phyloP scores from a whole-genome alignment of 2,797 vertebrate genomes.

The Capromys pilorides region DNA sequence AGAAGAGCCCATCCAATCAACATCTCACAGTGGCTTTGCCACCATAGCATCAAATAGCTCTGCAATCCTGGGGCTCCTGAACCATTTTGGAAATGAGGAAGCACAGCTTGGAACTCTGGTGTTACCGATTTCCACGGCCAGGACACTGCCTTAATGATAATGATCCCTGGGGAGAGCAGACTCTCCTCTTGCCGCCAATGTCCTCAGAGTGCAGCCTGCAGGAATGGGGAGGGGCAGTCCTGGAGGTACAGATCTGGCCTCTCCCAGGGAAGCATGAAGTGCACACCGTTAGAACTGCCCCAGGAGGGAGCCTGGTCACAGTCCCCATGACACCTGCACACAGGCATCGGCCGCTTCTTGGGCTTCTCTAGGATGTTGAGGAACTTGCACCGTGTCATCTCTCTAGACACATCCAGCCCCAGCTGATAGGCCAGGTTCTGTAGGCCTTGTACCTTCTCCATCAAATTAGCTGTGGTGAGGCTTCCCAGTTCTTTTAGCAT shows the following conservation, averaged over 20 bases:
- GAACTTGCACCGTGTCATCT: conserved; percentile 99
- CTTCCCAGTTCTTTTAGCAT: conserved; percentile 55
- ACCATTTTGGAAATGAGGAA: conserved; percentile 19
- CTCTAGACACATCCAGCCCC: too few species aligned
- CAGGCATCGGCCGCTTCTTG: conserved; percentile 90
- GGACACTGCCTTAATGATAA: conserved; percentile 18
- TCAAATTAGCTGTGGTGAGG: too few species aligned
- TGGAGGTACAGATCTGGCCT: conserved; percentile 43
- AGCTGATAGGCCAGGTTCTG: too few species aligned
- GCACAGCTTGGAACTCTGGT: conserved; percentile 7
- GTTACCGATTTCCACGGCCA: neutral
- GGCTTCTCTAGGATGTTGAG: conserved; percentile 98
- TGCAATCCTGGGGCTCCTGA: conserved; percentile 18
- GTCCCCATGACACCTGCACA: conserved; percentile 51
- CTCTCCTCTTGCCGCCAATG: conserved; percentile 17
- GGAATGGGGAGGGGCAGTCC: conserved; percentile 66
- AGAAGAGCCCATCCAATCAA: conserved; percentile 48
- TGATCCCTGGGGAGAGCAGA: conserved; percentile 54
- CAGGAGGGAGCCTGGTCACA: neutral
- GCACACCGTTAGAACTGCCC: conserved; percentile 39
- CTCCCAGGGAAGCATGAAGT: conserved; percentile 45
- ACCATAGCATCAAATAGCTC: conserved; percentile 34
- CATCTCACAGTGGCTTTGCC: conserved; percentile 52
- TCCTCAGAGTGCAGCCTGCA: conserved; percentile 47
- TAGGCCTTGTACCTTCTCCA: too few species aligned